Evolutionary conservation across 1,140 invertebrate species (phyloP).

Genomic region (Eulimnadia texana): DNA sequence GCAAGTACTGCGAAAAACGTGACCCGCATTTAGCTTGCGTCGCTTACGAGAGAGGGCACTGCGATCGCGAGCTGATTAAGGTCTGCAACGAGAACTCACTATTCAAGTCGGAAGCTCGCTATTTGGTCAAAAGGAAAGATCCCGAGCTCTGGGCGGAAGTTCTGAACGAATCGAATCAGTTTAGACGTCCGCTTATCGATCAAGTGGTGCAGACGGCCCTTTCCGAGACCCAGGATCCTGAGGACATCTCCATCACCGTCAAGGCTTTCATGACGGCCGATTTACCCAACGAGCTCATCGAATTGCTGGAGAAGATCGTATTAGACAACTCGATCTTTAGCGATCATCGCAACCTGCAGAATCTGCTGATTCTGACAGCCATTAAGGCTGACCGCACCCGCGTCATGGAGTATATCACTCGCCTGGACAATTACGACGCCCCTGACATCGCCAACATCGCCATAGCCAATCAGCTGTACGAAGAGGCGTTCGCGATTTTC

Average conservation of each 20-base stretch:
- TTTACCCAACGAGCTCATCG: conserved; percentile 95
- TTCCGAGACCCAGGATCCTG: conserved; percentile 91
- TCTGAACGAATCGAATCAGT: conserved; percentile 84
- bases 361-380: conserved; percentile 62
- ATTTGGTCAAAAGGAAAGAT: conserved; percentile 85
- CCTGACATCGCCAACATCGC: conserved; percentile 99
- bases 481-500: conserved; percentile 99
- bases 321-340: conserved; percentile 96
- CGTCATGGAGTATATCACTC: conserved; percentile 94
- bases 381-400: conserved; percentile 94
- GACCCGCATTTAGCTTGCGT: conserved; percentile 98
- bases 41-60: conserved; percentile 94
- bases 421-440: conserved; percentile 98
- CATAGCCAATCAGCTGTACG: conserved; percentile 91
- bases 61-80: conserved; percentile 91
- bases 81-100: conserved; percentile 99
- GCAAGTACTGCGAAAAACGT: conserved; percentile 98
- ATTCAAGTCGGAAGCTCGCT: conserved; percentile 90
- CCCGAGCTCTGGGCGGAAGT: conserved; percentile 96
- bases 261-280: conserved; percentile 99
- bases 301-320: conserved; percentile 96
- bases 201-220: conserved; percentile 87
- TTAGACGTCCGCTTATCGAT: conserved; percentile 90
- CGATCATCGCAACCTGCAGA: conserved; percentile 78
- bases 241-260: conserved; percentile 97